phyloP scores from a whole-genome alignment of 2,797 vertebrate species.

The Micromesistius poutassou region DNA sequence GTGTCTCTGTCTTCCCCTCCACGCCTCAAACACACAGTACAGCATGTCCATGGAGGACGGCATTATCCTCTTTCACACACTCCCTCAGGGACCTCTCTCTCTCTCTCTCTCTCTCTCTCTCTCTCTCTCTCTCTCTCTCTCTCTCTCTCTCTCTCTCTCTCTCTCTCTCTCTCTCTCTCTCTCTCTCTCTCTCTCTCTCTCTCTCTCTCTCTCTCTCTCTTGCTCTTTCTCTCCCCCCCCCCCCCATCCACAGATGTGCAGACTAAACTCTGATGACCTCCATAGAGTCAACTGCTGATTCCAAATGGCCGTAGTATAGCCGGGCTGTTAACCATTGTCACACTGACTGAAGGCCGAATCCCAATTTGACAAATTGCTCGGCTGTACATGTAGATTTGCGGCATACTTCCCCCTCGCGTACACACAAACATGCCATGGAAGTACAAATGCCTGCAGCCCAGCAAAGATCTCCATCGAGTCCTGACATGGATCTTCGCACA shows the following conservation, averaged over 20 bases:
- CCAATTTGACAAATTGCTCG: too few species aligned
- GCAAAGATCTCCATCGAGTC: too few species aligned
- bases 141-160: not conserved
- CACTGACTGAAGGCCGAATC: too few species aligned
- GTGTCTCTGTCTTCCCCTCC: conserved; percentile 16
- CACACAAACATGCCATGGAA: too few species aligned
- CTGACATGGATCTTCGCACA: too few species aligned
- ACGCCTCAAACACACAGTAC: conserved; percentile 9
- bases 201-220: conserved; percentile 22
- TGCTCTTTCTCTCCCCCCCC: conserved; percentile 6
- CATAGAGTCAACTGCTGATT: conserved; percentile 37
- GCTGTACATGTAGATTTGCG: too few species aligned
- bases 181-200: conserved; percentile 8
- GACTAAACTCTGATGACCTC: conserved; percentile 35
- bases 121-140: not conserved
- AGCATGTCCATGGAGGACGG: conserved; percentile 3
- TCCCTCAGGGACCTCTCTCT: conserved; percentile 31
- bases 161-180: not conserved
- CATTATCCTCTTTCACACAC: conserved; percentile 19
- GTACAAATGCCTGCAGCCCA: too few species aligned
- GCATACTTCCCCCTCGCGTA: too few species aligned
- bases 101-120: not conserved
- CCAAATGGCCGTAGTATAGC: too few species aligned
- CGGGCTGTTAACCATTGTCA: too few species aligned
- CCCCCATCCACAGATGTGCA: conserved; percentile 37